A percentile compares a stretch with the other conserved stretches of the same genome.
Evolutionary conservation across 2,797 vertebrate species (phyloP).

Genomic region (Darevskia mixta): DNA sequence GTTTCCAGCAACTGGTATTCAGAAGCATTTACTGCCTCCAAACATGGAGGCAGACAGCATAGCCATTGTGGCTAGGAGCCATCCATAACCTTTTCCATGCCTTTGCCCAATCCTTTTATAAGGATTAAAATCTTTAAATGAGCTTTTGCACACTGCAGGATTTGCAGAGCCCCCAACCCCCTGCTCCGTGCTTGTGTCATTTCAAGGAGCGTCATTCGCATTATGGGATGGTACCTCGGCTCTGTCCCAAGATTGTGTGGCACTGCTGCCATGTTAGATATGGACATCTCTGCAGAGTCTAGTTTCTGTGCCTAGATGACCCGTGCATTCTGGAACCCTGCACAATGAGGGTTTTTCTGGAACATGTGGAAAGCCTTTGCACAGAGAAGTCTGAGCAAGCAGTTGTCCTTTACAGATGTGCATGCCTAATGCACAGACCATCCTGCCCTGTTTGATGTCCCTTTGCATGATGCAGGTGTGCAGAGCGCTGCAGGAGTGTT

Average conservation of each 20-base stretch:
- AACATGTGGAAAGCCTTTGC: background rate
- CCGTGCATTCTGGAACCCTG: background rate
- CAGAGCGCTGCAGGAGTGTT: background rate
- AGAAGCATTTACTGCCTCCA: too few species aligned
- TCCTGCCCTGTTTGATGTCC: background rate
- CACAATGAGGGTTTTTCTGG: background rate
- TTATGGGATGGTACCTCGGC: too few species aligned
- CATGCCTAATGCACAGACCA: background rate
- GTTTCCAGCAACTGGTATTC: too few species aligned
- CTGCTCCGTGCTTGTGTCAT: background rate
- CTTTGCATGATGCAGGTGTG: background rate
- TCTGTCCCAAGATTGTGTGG: too few species aligned
- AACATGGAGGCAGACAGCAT: too few species aligned
- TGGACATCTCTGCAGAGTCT: background rate
- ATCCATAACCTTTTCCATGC: too few species aligned
- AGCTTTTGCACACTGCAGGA: conserved; percentile 46
- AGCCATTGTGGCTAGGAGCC: too few species aligned
- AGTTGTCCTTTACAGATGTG: background rate
- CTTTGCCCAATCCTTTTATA: too few species aligned
- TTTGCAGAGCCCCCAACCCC: conserved; percentile 69
- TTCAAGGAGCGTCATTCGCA: background rate
- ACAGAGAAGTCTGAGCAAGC: background rate
- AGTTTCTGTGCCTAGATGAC: background rate
- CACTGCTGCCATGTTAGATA: too few species aligned
- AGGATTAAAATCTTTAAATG: background rate